Evolutionary conservation across 2,113 vertebrate genomes (phyloP), one percentile per base, ranked within the genome.

Genomic region (Crocuta crocuta): DNA sequence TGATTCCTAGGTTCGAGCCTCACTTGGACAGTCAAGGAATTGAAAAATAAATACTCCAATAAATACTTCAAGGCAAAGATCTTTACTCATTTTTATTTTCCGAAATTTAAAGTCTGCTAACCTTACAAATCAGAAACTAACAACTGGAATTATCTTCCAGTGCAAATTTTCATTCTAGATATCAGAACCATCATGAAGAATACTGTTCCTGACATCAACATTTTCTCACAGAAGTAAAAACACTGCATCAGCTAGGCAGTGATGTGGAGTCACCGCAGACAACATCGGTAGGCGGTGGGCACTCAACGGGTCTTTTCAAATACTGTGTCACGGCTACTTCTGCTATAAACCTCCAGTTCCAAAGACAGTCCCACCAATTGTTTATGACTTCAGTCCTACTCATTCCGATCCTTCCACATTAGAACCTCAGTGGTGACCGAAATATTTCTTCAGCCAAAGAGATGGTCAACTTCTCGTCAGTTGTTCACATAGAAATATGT

Each of bases 181-280:
- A 95, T 84, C 35, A 76, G 26, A 23, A 33, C 39, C 5, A 28
- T 0, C 65, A 39, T 68, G 65, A 80, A 70, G 39, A 93, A 93
- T 91, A 66, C 7, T 84, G 3, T 16, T 61, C 28, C 2, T 86
- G 63, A 48, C 7, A 35, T 79, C 39, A 92, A 91, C 66, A 24
- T 61, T 31, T 91, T 76, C 87, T 65, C 63, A 84, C n/a, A 90
- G 79, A 89, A 96, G 53, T 66, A n/a, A 95, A 76, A 96, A 23
- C 31, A 63, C 4, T 7, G 16, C 23, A 39, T 35, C 2, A 76
- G 58, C 94, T 17, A 58, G 15, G 7, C 2, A 10, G 23, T 82
- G 28, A 45, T 16, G 6, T 83, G 23, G 19, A 58, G 28, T 73
- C 39, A 24, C 23, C 35, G 53, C 1, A 11, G 53, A 58, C 35